These are phyloP conservation scores for Ametastegia equiseti DNA, from an alignment of 2,888 invertebrate genomes.

Conservation along the genomic window DNA sequence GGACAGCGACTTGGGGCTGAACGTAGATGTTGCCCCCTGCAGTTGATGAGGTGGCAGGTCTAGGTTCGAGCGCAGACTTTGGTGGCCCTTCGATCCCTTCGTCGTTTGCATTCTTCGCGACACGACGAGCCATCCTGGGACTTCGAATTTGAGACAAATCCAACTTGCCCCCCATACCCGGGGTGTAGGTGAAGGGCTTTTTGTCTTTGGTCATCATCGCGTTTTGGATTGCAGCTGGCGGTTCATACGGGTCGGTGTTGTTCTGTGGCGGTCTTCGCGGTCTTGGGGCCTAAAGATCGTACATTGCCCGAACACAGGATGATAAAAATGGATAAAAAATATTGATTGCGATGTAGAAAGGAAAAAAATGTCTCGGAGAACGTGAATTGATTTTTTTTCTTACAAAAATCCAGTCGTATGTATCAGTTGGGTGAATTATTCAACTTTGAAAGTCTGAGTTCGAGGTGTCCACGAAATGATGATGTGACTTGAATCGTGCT, in stretches of 20 bases:
- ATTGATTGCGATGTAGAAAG: neutral
- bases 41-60: conserved; percentile 75
- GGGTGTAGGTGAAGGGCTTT: conserved; percentile 97
- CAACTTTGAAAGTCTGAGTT: too few relatives aligned
- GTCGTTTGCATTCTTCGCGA: conserved; percentile 83
- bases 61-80: conserved; percentile 77
- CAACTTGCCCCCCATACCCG: conserved; percentile 85
- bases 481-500: too few relatives aligned
- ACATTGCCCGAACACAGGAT: neutral
- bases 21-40: conserved; percentile 77
- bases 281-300: conserved; percentile 38
- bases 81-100: conserved; percentile 82
- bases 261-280: conserved; percentile 57
- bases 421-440: too few relatives aligned
- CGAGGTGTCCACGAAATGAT: neutral
- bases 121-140: conserved; percentile 91
- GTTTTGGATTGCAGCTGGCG: conserved; percentile 93
- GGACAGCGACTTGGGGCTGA: conserved; percentile 82
- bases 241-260: conserved; percentile 78
- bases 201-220: conserved; percentile 98
- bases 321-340: neutral
- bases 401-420: too few relatives aligned
- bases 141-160: conserved; percentile 94
- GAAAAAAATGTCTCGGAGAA: too few relatives aligned
- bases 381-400: too few relatives aligned